Conservation (phyloP, 2,888 invertebrate genomes). For the Nasonia oneida region DNA sequence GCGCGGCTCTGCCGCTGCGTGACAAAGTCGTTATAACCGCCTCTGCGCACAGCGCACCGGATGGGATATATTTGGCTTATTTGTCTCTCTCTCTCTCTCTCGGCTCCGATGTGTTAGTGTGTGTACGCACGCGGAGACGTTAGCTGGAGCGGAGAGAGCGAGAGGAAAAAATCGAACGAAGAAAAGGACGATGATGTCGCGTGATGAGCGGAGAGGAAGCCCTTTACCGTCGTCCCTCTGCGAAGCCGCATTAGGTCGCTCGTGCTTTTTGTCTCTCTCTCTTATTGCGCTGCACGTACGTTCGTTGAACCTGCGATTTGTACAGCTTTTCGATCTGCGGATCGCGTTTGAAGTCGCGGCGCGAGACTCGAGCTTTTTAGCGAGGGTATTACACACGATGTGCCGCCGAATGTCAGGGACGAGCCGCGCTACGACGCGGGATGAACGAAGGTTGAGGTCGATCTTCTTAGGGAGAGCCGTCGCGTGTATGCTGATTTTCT, state of each 20-base stretch:
- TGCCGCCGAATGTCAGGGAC: conserved; percentile 43
- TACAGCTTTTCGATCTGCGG: neutral
- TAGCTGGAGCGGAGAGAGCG: neutral
- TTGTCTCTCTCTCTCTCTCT: conserved; percentile 3
- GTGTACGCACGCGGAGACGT: neutral
- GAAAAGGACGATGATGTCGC: conserved; percentile 11
- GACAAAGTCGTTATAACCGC: conserved; percentile 12
- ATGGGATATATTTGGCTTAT: conserved; percentile 52
- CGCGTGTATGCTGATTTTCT: neutral
- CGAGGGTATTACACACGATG: neutral
- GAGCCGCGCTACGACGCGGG: neutral
- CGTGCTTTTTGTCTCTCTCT: conserved; percentile 1
- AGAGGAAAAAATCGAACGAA: conserved; percentile 1
- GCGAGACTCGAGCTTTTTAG: neutral
- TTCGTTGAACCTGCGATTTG: conserved; percentile 11
- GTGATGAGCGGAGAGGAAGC: conserved; percentile 9
- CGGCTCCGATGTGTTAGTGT: neutral
- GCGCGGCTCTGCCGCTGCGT: neutral
- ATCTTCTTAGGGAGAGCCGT: neutral
- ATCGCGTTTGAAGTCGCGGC: neutral
- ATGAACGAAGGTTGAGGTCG: conserved; percentile 1
- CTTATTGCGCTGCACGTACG: neutral
- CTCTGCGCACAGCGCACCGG: neutral
- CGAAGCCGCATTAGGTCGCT: conserved; percentile 31
- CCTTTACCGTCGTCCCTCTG: neutral